These are phyloP conservation scores for Melieria crassipennis DNA, from an alignment of 2,888 invertebrate genomes.

Conservation along the genomic window DNA sequence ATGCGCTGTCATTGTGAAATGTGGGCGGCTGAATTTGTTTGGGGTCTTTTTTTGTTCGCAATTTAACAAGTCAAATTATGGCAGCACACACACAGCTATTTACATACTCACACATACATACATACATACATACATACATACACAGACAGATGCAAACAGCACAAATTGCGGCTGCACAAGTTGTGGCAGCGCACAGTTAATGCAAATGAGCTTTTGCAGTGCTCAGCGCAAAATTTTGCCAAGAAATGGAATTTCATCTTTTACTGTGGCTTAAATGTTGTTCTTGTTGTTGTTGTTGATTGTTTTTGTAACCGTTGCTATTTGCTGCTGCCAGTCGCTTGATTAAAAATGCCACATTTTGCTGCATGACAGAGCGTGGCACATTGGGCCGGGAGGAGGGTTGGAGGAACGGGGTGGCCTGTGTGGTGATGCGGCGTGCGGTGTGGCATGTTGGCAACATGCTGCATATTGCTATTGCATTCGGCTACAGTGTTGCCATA, in stretches of 20 bases:
- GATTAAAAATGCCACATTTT: not conserved
- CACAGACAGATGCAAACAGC: too few species aligned
- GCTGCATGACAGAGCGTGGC: not conserved
- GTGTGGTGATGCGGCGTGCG: too few species aligned
- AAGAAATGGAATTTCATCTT: too few species aligned
- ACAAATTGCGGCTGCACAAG: not conserved
- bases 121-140: not conserved
- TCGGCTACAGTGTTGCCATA: conserved; percentile 5
- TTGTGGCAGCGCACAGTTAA: not conserved
- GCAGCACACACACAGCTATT: too few species aligned
- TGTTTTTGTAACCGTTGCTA: too few species aligned
- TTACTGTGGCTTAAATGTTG: too few species aligned
- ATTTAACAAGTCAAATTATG: too few species aligned
- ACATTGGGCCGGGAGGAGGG: not conserved
- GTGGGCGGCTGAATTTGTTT: too few species aligned
- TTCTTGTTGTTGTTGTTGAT: not conserved
- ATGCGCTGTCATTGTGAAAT: too few species aligned
- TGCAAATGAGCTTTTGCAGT: not conserved
- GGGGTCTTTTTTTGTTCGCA: too few species aligned
- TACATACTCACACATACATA: too few species aligned
- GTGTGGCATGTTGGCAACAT: not conserved
- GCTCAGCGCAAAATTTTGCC: too few species aligned
- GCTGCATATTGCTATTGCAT: conserved; percentile 4
- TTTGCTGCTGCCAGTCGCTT: not conserved
- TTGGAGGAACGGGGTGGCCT: not conserved